Base-by-base conservation (phyloP, 1,140 invertebrate genomes). In the Geopemphigus sp. region DNA sequence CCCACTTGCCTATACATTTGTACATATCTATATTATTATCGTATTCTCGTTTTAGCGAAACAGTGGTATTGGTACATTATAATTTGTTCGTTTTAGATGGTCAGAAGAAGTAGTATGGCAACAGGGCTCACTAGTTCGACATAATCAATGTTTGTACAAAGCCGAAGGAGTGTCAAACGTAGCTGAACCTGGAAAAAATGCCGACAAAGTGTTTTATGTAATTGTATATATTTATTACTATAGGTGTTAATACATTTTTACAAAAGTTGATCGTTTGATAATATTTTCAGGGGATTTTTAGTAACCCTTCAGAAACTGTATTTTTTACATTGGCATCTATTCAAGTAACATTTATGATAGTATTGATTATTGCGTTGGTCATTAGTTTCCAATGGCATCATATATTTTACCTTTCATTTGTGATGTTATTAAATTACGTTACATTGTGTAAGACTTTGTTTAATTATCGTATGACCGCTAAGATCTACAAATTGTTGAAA, bases 141-240 rank as follows among this genome's bases (percentile, higher is more conserved):
- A 95, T 85, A 92, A 91, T 61, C 90, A 91, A 81, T 91, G 92
- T 70, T 85, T 94, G 45, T 97, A 93, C 86, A 90, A 92, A 83
- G 94, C 93, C 0, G 90, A 91, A 83, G 92, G 94, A 6, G 86
- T 91, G 63, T 88, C 88, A 1, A 87, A 87, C 82, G 89, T 89
- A 80, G 94, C 94, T 24, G 92, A 93, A 84, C 95, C 95, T 17
- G 93, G 92, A 57, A 94, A 95, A 87, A 87, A 88, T 78, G 90
- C 90, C 83, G 94, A 96, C 86, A 87, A 88, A 32, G 87, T 93
- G 82, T 96, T 96, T 87, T 91, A 94, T 89, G 94, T 96, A 87
- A 90, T 92, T 90, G 80, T 70, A 76, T 15, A 59, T 57, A n/a
- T n/a, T n/a, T n/a, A n/a, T 26, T 47, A 5, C 5, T 17, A 8